Conservation (phyloP, 2,888 invertebrate genomes). For the Pandemis cinnamomeana region DNA sequence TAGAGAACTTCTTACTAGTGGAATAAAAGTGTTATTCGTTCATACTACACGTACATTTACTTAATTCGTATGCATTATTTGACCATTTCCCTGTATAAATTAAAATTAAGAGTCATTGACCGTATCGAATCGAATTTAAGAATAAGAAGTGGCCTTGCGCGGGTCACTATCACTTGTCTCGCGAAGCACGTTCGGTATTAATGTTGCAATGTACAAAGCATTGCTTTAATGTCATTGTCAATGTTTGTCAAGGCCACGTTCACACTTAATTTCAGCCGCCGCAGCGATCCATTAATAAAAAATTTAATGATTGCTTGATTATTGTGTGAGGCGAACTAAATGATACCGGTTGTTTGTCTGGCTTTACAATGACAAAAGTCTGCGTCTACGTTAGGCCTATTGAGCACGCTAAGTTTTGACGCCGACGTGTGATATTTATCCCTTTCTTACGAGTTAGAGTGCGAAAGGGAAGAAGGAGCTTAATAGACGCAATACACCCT, state of each 20-base stretch:
- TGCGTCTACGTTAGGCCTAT: too few relatives aligned
- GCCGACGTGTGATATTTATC: too few relatives aligned
- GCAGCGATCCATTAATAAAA: constrained; percentile 6
- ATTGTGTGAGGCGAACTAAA: neutral
- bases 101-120: constrained; percentile 21
- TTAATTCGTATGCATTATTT: constrained; percentile 11
- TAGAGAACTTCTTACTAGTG: neutral
- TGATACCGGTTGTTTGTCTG: neutral
- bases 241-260: constrained; percentile 19
- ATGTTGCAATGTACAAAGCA: constrained; percentile 23
- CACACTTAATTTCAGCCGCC: neutral
- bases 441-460: too few relatives aligned
- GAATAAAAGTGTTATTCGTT: constrained; percentile 14
- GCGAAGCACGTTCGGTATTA: constrained; percentile 23
- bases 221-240: constrained; percentile 28
- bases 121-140: constrained; percentile 17
- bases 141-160: constrained; percentile 16
- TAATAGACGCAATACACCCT: too few relatives aligned
- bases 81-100: constrained; percentile 9
- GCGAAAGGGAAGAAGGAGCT: too few relatives aligned
- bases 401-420: too few relatives aligned
- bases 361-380: neutral
- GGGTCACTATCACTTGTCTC: constrained; percentile 5
- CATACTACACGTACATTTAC: neutral
- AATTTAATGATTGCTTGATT: neutral